Evolutionary conservation across 2,888 invertebrate genomes (phyloP), one percentile per base, ranked within the genome.

Genomic region (Orthosia incerta): DNA sequence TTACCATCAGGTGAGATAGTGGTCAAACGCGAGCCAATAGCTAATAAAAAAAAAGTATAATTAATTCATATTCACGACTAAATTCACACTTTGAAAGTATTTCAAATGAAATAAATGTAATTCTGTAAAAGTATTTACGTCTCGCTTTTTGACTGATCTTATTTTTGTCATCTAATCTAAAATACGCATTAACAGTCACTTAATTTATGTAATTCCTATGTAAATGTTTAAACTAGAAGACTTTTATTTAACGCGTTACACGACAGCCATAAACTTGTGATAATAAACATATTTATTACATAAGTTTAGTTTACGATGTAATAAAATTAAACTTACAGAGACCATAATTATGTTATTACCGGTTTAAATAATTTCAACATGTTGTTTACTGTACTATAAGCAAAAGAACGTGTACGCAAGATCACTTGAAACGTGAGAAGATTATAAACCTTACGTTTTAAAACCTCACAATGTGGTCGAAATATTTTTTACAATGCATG

Each of bases 301-400:
- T 75, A 48, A 55, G n/a, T 61, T 55, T 61, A 76, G 50, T 69
- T 76, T 69, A 76, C 76, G 61, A 76, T 23, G 56, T 51, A 2
- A 70, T 76, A 76, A 75, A 31, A n/a, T 62, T 51, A 51, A 51
- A 69, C 76, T 76, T 51, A 70, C 70, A 46, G 46, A 23, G 45
- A 50, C 26, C 59, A n/a, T n/a, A n/a, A n/a, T 18, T 46, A 7
- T 39, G 65, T 59, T 61, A 68, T 61, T 20, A 9, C 0, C 2
- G 4, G n/a, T 61, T 55, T 55, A 50, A 26, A 75, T 61, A 45
- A 74, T 55, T 55, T 39, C 15, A 67, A 66, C 23, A 18, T 26
- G 0, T 2, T n/a, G n/a, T 75, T 45, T 26, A n/a, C n/a, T n/a
- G n/a, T n/a, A 63, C 18, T 61, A 50, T 51, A 9, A 18, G 18